Evolutionary conservation across 2,797 vertebrate genomes (phyloP), one percentile per base, ranked within the genome.

Genomic region (Lerista edwardsae): DNA sequence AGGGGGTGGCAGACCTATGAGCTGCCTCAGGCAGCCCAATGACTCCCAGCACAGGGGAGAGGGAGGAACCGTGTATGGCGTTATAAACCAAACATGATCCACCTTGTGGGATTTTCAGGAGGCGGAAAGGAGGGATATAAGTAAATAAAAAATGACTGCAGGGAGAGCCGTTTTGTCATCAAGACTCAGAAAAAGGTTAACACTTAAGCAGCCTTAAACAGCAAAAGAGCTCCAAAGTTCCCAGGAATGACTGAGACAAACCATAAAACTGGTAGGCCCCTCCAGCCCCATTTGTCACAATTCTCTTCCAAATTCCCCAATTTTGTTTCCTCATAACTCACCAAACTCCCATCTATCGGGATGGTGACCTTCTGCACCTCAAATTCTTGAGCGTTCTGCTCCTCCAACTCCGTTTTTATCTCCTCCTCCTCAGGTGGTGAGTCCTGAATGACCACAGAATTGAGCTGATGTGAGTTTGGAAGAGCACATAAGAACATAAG

Each of bases 311-410:
- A 47, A 15, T 55, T 55, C 51, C 15, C 51, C 15, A 55, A 55
- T 15, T 55, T 51, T 55, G 23, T 27, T 75, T 59, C 17, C 6
- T 25, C 27, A 11, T n/a, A 55, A 84, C 82, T 84, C 64, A 87
- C 86, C 21, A 25, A 75, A 75, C 23, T 47, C 55, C 51, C 86
- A 47, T 71, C 77, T n/a, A 71, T 17, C 3, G 86, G 86, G 65
- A 87, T 80, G 55, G 55, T 84, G 62, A 76, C 23, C 29, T 86
- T 86, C 21, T 79, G 76, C 51, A 79, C 62, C 76, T 87, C 81
- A 3, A 69, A 51, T 74, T 80, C 76, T 75, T 87, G 61, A 47
- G 14, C 51, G 11, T 73, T 74, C 69, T 47, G 68, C 62, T 79
- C 80, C 61, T 79, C 69, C 0, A 10, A 36, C 39, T 87, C 76